These are phyloP conservation scores for Ivindomyrus marchei DNA, from an alignment of 2,113 vertebrate genomes.

Conservation along the genomic window DNA sequence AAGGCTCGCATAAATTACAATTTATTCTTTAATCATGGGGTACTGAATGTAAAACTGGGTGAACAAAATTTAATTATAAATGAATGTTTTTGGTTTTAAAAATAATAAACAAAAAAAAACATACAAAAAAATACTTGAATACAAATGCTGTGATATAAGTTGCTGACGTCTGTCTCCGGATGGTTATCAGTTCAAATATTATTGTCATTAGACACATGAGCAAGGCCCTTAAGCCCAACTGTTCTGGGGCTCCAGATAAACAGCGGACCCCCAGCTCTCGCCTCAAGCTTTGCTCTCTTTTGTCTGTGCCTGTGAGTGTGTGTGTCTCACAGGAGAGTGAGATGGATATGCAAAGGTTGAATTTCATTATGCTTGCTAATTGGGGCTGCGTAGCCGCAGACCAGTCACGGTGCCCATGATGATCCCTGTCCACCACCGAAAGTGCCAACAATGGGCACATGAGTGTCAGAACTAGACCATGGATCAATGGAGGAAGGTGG, in stretches of 20 bases:
- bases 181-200: background rate
- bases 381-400: background rate
- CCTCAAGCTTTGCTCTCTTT: background rate
- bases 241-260: background rate
- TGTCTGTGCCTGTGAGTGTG: background rate
- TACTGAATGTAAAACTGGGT: background rate
- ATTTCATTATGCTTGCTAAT: background rate
- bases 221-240: background rate
- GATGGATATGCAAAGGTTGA: background rate
- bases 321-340: background rate
- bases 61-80: background rate
- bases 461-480: background rate
- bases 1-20: background rate
- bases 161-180: background rate
- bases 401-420: background rate
- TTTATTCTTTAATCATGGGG: constrained; percentile 7
- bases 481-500: background rate
- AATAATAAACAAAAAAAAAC: too few relatives aligned
- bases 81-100: background rate
- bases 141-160: background rate
- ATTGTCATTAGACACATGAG: background rate
- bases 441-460: background rate
- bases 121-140: background rate
- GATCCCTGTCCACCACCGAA: background rate
- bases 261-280: background rate